Evolutionary conservation across 1,140 invertebrate genomes (phyloP), one percentile per base, ranked within the genome.

Genomic region (Drosophila triauraria): DNA sequence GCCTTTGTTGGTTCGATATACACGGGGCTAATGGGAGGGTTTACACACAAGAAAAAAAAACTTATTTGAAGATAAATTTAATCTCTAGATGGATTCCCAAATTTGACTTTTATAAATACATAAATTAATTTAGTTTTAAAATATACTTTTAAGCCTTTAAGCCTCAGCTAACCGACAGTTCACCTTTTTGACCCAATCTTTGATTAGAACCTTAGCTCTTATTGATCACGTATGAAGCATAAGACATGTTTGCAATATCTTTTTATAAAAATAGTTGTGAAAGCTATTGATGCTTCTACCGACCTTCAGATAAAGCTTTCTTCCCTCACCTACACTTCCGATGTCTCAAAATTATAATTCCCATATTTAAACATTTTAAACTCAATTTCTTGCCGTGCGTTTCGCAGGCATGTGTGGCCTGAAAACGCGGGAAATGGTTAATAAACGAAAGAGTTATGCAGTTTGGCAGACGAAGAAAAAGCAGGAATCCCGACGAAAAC

Each of bases 401-500:
- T n/a, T 25, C 13, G 12, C 23, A 2, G 23, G 38, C 42, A 25
- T 54, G 35, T 68, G 58, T 48, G 63, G 32, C 27, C 53, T 40
- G 40, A 57, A 78, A 53, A 68, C 60, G 57, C 74, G 77, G 85
- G 78, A 90, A 90, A 85, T 84, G 78, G 81, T 88, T 88, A 90
- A 90, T 90, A 90, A 90, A 90, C 80, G 86, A 85, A 90, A 85
- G 86, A 90, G 85, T 85, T 90, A 82, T 79, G 82, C 75, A 80
- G 70, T 78, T 56, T 59, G 78, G 32, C 63, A 57, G 48, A 44
- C 62, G 27, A 25, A 40, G 61, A 71, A 61, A 42, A 53, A 40
- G 43, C 60, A 9, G 53, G 43, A 59, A 47, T 71, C 44, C 68
- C 51, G 44, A 67, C 57, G 59, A 64, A 35, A 58, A 60, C 35